Conservation (phyloP, 2,797 vertebrate species). For the Tadarida brasiliensis region DNA sequence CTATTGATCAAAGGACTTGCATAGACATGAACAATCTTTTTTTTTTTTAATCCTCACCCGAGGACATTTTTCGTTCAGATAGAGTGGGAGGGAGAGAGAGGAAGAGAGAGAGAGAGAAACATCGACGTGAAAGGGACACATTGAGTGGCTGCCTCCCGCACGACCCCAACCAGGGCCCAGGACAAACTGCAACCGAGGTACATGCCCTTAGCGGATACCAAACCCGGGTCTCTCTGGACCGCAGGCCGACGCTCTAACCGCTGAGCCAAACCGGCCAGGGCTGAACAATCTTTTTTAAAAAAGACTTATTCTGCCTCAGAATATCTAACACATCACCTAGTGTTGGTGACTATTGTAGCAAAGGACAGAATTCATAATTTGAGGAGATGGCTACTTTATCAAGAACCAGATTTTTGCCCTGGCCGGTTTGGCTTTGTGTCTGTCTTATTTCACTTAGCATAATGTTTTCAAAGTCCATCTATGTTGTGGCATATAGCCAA, state of each 20-base stretch:
- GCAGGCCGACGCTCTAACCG: too few species aligned
- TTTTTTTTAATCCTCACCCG: too few species aligned
- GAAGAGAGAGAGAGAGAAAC: too few species aligned
- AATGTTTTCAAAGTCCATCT: neutral
- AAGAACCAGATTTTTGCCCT: slow-evolving; percentile 1
- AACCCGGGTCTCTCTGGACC: too few species aligned
- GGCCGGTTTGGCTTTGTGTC: neutral
- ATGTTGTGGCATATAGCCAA: neutral
- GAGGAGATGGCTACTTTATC: neutral
- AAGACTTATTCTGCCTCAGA: slow-evolving; percentile 7
- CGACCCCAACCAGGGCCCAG: too few species aligned
- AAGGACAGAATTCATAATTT: slow-evolving; percentile 21
- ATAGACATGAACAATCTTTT: neutral
- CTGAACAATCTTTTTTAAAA: neutral
- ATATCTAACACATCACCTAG: neutral
- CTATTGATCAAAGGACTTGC: slow-evolving; percentile 44
- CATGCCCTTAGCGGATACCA: too few species aligned
- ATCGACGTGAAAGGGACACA: too few species aligned
- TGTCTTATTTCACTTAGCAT: slow-evolving; percentile 32
- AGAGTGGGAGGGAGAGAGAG: too few species aligned
- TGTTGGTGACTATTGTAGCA: neutral
- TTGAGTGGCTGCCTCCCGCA: too few species aligned
- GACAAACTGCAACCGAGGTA: too few species aligned
- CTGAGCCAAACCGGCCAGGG: too few species aligned
- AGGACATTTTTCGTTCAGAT: too few species aligned